Evolutionary conservation across 2,113 vertebrate species (phyloP).

Genomic region (Notechis scutatus): DNA sequence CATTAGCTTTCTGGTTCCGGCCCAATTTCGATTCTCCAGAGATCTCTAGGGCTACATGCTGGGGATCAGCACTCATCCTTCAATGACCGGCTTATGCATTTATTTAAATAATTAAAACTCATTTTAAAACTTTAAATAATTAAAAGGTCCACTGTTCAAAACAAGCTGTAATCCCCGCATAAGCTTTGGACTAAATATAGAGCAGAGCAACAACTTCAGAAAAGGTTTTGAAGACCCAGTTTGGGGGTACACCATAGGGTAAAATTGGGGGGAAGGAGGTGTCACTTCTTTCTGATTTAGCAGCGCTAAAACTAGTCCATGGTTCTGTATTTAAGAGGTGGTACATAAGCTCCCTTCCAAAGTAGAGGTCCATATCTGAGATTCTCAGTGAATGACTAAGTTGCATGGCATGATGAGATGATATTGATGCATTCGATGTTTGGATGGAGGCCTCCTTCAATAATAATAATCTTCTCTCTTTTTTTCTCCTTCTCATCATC

Average conservation of each 20-base stretch:
- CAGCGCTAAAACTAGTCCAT: not conserved
- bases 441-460: not conserved
- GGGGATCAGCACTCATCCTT: not conserved
- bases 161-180: not conserved
- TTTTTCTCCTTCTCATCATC: too few species aligned
- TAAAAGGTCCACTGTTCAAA: not conserved
- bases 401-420: not conserved
- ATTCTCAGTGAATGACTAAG: not conserved
- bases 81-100: not conserved
- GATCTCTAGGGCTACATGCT: not conserved
- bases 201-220: not conserved
- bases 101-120: not conserved
- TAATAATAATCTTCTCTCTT: not conserved
- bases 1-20: not conserved
- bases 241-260: not conserved
- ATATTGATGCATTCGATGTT: not conserved
- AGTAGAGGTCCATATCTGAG: not conserved
- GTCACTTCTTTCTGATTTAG: not conserved
- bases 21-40: not conserved
- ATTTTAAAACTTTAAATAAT: not conserved
- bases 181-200: not conserved
- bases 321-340: not conserved
- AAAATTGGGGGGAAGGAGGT: not conserved
- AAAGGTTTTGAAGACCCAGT: not conserved
- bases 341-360: not conserved